A percentile compares a stretch with the other conserved stretches of the same genome.
phyloP scores from a whole-genome alignment of 2,797 vertebrate species.

The Percopsis omiscomaycus region DNA sequence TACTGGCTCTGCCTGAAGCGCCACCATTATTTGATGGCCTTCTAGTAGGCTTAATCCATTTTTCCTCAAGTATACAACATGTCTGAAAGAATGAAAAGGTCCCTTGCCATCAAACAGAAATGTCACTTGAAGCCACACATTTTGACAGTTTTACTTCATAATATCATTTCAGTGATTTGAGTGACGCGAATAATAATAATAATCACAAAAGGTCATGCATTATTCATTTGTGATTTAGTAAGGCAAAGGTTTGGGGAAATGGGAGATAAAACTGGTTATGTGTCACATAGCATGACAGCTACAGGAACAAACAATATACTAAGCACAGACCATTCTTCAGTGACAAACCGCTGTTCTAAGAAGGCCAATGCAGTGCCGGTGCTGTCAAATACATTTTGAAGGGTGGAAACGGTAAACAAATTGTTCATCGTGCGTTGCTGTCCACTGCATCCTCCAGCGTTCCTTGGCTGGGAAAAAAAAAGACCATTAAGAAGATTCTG shows the following conservation, averaged over 20 bases:
- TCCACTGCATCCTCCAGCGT: slow-evolving; percentile 20
- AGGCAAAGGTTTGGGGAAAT: neutral
- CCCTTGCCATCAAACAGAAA: slow-evolving; percentile 37
- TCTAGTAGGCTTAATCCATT: slow-evolving; percentile 53
- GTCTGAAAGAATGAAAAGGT: slow-evolving; percentile 39
- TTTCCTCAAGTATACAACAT: slow-evolving; percentile 66
- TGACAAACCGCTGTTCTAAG: slow-evolving; percentile 26
- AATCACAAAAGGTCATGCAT: slow-evolving; percentile 5
- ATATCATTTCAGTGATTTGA: slow-evolving; percentile 13
- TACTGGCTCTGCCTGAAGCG: slow-evolving; percentile 69
- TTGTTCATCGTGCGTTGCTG: slow-evolving; percentile 33
- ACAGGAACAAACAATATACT: slow-evolving; percentile 4
- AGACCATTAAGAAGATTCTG: slow-evolving; percentile 1
- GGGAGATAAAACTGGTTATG: slow-evolving; percentile 5
- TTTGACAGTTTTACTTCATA: slow-evolving; percentile 28
- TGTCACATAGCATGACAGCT: slow-evolving; percentile 11
- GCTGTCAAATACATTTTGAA: neutral
- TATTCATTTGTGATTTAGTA: neutral
- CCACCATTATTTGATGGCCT: slow-evolving; percentile 69
- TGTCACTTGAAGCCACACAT: slow-evolving; percentile 27
- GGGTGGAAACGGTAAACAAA: neutral
- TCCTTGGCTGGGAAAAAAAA: slow-evolving; percentile 11
- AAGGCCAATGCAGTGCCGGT: neutral
- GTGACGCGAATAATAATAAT: neutral
- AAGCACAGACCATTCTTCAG: slow-evolving; percentile 18